A percentile compares a stretch with the other conserved stretches of the same genome.
Evolutionary conservation across 2,888 invertebrate genomes (phyloP).

Genomic region (Eupithecia subumbrata): DNA sequence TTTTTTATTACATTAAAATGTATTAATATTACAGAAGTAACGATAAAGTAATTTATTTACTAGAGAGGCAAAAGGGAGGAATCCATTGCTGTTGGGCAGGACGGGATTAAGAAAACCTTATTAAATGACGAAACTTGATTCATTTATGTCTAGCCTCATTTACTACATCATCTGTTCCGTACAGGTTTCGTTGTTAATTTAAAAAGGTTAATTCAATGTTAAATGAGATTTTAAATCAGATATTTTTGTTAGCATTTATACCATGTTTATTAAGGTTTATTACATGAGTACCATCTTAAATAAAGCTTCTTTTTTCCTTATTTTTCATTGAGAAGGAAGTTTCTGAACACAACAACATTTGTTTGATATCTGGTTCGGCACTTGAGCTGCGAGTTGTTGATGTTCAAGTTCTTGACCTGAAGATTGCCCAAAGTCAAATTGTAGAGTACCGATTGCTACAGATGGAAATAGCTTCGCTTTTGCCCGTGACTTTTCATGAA

Average conservation of each 20-base stretch:
- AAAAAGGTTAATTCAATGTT: background rate
- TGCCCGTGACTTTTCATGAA: background rate
- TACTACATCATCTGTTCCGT: too few relatives aligned
- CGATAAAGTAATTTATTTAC: background rate
- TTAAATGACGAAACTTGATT: too few relatives aligned
- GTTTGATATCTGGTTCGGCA: background rate
- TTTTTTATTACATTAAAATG: background rate
- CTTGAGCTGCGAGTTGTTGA: too few relatives aligned
- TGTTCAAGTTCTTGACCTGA: conserved; percentile 6
- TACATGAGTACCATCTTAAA: background rate
- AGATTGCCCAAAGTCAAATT: background rate
- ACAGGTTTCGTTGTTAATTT: background rate
- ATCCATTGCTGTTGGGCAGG: background rate
- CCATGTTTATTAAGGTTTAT: background rate
- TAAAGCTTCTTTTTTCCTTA: background rate
- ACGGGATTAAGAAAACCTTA: too few relatives aligned
- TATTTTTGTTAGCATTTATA: background rate
- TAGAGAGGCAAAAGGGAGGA: background rate
- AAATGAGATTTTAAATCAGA: background rate
- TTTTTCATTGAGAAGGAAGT: background rate
- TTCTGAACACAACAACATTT: background rate
- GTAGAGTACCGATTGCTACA: background rate
- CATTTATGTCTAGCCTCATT: too few relatives aligned
- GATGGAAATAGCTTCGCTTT: background rate
- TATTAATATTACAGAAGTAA: background rate